Percentiles rank a stretch among this genome's conserved stretches.
Evolutionary conservation across 2,113 vertebrate species (phyloP).

Genomic region (Ceuthmochares aereus): DNA sequence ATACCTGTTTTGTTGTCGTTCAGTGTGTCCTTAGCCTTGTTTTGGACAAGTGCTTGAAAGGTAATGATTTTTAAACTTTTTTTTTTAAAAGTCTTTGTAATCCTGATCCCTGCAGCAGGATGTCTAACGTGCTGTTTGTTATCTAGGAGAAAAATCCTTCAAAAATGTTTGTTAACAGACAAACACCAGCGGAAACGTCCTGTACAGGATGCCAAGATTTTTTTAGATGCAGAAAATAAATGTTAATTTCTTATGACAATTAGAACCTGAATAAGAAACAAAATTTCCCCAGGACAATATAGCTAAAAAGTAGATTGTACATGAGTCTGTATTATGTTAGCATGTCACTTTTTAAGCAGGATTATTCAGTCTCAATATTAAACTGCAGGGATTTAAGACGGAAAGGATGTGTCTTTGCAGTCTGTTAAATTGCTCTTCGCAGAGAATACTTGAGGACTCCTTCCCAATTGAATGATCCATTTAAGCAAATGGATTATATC

Average conservation of each 20-base stretch:
- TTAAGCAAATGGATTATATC: background rate
- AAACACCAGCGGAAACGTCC: background rate
- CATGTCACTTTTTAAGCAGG: background rate
- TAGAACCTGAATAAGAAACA: background rate
- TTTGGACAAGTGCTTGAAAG: background rate
- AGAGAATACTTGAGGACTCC: background rate
- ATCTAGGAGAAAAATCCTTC: background rate
- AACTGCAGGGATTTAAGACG: background rate
- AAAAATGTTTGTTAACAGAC: background rate
- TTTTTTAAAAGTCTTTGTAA: background rate
- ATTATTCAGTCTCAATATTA: background rate
- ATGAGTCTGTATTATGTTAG: rapidly evolving
- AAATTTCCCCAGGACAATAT: background rate
- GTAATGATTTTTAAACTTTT: background rate
- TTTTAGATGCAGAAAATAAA: background rate
- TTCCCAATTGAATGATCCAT: background rate
- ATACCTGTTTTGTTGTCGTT: background rate
- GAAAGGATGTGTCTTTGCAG: background rate
- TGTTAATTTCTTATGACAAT: background rate
- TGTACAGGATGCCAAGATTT: background rate
- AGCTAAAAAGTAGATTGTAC: background rate
- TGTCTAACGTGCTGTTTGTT: background rate
- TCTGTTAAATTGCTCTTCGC: background rate
- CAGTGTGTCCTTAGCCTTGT: background rate
- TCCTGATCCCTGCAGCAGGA: background rate